These are phyloP conservation scores for Neoscelio sp. DNA, from an alignment of 2,888 invertebrate species.

Conservation along the genomic window DNA sequence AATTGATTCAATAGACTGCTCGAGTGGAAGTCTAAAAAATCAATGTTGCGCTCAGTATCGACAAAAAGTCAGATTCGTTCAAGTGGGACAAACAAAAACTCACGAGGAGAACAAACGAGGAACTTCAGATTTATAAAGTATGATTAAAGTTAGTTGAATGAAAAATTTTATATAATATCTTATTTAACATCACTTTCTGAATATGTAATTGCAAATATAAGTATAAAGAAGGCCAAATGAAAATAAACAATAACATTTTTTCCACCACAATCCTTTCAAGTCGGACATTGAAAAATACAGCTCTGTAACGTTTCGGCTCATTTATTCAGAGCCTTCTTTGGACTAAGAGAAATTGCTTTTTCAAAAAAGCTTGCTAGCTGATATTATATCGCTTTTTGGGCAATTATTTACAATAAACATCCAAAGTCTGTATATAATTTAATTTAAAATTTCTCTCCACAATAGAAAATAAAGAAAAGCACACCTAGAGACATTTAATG, in stretches of 20 bases:
- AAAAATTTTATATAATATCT: neutral
- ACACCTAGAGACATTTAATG: neutral
- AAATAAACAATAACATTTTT: neutral
- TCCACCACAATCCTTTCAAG: conserved; percentile 1
- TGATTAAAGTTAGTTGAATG: neutral
- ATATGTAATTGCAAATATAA: neutral
- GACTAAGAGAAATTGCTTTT: conserved; percentile 42
- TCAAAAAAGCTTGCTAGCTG: neutral
- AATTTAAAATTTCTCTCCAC: neutral
- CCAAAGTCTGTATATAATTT: neutral
- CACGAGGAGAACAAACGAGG: neutral
- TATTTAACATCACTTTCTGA: neutral
- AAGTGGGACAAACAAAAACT: conserved; percentile 13
- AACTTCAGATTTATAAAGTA: neutral
- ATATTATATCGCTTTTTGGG: conserved; percentile 26
- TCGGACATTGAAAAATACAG: conserved; percentile 45
- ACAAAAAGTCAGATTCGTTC: conserved; percentile 19
- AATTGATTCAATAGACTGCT: too few relatives aligned
- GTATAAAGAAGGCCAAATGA: neutral
- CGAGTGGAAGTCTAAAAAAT: conserved; percentile 8
- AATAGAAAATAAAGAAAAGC: too few relatives aligned
- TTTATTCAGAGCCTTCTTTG: conserved; percentile 40
- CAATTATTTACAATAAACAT: conserved; percentile 48
- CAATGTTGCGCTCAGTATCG: conserved; percentile 37
- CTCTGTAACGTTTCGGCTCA: conserved; percentile 31